A percentile compares a stretch with the other conserved stretches of the same genome.
Conservation (phyloP, 1,140 invertebrate species). For the Polyergus mexicanus region DNA sequence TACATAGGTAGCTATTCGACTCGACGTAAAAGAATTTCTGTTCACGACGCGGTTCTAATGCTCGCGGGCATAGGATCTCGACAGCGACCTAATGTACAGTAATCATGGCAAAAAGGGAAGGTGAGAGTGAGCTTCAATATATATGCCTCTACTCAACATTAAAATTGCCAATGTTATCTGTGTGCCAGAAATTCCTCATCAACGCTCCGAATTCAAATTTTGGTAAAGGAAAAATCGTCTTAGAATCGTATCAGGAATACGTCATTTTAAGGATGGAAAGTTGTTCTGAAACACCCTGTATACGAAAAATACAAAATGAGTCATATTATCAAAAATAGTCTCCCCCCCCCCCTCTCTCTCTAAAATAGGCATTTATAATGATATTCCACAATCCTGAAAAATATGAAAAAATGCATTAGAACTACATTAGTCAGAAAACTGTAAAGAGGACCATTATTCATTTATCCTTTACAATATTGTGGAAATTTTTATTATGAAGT, state of each 20-base stretch:
- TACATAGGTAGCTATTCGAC: conserved; percentile 26
- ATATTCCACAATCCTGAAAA: too few species aligned
- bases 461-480: too few species aligned
- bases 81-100: conserved; percentile 59
- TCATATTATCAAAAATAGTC: background rate
- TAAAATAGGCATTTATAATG: too few species aligned
- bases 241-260: too few species aligned
- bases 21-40: conserved; percentile 60
- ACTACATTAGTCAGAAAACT: too few species aligned
- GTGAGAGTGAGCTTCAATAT: conserved; percentile 69
- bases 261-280: too few species aligned
- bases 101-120: conserved; percentile 66
- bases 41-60: conserved; percentile 42
- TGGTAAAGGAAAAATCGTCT: too few species aligned
- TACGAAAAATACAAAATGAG: background rate
- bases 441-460: too few species aligned
- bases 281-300: too few species aligned
- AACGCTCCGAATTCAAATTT: conserved; percentile 56
- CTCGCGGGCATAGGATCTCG: conserved; percentile 48
- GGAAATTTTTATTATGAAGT: too few species aligned
- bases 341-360: too few species aligned
- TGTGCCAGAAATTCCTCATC: conserved; percentile 57
- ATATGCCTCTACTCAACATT: conserved; percentile 25
- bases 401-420: too few species aligned
- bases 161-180: conserved; percentile 57